Evolutionary conservation across 2,888 invertebrate species (phyloP).

Genomic region (Steinernema carpocapsae): DNA sequence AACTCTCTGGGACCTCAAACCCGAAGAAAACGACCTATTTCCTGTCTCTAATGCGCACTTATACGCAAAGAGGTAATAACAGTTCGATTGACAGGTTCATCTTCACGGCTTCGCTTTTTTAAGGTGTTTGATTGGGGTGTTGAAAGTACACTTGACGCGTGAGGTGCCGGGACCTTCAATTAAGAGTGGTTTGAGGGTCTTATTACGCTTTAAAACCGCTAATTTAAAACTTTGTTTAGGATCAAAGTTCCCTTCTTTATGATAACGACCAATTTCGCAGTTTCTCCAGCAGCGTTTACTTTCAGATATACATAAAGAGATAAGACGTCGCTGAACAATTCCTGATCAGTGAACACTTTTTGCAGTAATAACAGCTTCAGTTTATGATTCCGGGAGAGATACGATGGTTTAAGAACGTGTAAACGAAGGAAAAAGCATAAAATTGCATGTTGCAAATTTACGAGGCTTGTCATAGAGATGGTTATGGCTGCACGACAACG

Average conservation of each 20-base stretch:
- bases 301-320: too few relatives aligned
- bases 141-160: not conserved
- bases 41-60: not conserved
- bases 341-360: slow-evolving; percentile 4
- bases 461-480: too few relatives aligned
- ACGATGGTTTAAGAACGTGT: not conserved
- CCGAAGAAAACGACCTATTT: too few relatives aligned
- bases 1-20: not conserved
- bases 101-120: not conserved
- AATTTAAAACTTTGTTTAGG: too few relatives aligned
- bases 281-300: too few relatives aligned
- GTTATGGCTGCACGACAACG: too few relatives aligned
- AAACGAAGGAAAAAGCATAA: too few relatives aligned
- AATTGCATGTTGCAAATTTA: too few relatives aligned
- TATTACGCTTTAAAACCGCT: too few relatives aligned
- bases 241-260: too few relatives aligned
- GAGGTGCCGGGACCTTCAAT: not conserved
- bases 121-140: not conserved
- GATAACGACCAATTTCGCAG: too few relatives aligned
- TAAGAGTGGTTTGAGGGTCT: not conserved
- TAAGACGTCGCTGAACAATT: too few relatives aligned
- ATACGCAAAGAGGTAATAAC: not conserved
- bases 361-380: not conserved
- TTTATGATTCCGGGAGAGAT: not conserved
- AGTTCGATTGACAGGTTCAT: slow-evolving; percentile 3